Percentiles rank a stretch among this genome's conserved stretches.
Evolutionary conservation across 2,888 invertebrate genomes (phyloP).

Genomic region (Calameuta idolon): DNA sequence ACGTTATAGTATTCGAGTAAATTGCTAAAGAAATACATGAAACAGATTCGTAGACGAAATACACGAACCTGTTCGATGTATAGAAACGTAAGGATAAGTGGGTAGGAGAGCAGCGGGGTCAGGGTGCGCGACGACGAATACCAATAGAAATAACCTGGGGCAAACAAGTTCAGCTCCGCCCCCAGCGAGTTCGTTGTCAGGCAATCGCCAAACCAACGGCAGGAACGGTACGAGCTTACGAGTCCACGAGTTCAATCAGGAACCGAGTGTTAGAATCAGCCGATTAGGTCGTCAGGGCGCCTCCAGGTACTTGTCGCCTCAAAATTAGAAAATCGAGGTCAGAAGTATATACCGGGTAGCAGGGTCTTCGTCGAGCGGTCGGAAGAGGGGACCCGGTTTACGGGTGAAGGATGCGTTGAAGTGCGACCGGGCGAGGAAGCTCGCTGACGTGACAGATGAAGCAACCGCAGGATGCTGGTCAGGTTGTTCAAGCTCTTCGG

Average conservation of each 20-base stretch:
- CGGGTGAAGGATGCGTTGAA: not conserved
- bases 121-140: conserved; percentile 14
- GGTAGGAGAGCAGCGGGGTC: not conserved
- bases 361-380: not conserved
- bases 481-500: conserved; percentile 35
- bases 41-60: not conserved
- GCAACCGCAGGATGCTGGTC: conserved; percentile 30
- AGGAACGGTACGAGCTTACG: not conserved
- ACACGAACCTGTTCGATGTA: not conserved
- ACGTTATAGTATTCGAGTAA: not conserved
- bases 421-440: not conserved
- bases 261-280: not conserved
- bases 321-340: not conserved
- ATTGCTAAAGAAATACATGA: not conserved
- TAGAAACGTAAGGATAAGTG: not conserved
- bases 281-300: not conserved
- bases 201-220: conserved; percentile 41
- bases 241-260: not conserved
- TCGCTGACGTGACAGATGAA: conserved; percentile 34
- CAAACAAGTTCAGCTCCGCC: conserved; percentile 44
- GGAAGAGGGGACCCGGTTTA: not conserved
- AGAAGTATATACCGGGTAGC: not conserved
- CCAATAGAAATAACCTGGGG: conserved; percentile 17
- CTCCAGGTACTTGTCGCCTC: not conserved
- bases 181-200: conserved; percentile 52